These are phyloP conservation scores for Oriolus oriolus DNA, from an alignment of 2,113 vertebrate species.

Conservation along the genomic window DNA sequence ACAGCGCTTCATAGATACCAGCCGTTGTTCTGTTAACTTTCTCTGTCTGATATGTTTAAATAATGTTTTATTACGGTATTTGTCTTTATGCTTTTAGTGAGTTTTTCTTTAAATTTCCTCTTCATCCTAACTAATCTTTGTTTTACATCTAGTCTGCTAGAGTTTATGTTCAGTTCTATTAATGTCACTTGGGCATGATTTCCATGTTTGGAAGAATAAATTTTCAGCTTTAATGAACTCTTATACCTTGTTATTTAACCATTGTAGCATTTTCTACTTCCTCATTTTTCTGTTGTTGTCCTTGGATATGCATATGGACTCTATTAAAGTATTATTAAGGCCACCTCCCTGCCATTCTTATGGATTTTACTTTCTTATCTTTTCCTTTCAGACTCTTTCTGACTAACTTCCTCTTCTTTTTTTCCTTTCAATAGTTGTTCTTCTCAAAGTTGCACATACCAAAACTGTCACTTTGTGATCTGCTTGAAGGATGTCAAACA, in stretches of 20 bases:
- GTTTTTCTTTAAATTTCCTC: conserved; percentile 15
- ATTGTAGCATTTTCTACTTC: not conserved
- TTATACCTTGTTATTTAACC: conserved; percentile 22
- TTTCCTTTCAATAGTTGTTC: not conserved
- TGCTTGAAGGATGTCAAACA: not conserved
- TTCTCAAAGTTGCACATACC: not conserved
- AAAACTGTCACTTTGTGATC: not conserved
- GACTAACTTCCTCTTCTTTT: not conserved
- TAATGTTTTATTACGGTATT: not conserved
- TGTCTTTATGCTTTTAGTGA: not conserved
- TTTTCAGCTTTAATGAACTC: conserved; percentile 14
- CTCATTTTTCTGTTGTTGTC: not conserved
- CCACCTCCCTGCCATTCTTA: not conserved
- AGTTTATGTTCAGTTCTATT: conserved; percentile 31
- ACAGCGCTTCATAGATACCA: not conserved
- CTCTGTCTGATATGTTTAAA: not conserved
- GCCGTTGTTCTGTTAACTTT: not conserved
- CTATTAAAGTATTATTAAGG: not conserved
- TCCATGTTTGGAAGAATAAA: conserved; percentile 11
- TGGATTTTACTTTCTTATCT: not conserved
- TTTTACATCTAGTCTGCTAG: conserved; percentile 15
- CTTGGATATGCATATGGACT: not conserved
- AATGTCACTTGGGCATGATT: conserved; percentile 28
- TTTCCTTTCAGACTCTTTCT: conserved; percentile 23
- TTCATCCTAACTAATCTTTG: not conserved